Base-by-base conservation (phyloP, 2,797 vertebrate genomes). In the Liasis olivaceus region DNA sequence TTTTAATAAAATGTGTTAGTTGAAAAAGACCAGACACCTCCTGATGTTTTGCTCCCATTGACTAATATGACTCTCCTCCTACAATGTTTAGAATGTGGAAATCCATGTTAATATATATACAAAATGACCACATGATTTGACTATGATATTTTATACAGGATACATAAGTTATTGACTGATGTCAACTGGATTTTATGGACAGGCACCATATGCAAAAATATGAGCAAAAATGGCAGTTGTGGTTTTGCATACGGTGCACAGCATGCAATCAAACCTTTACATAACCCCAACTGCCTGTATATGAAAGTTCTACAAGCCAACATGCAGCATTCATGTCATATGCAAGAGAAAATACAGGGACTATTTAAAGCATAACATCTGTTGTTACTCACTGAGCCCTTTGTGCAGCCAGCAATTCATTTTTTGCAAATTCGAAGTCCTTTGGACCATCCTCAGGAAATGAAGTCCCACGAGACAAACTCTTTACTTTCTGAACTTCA, bases 341-440 rank as follows among this genome's bases (percentile, higher is more conserved):
- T 22, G 13, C 56, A 90, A 90, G 64, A 87, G 5, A 7, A 92
- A 62, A 2, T 24, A 1, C 72, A 13, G 2, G n/a, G 88, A 66
- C 1, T 20, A 89, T 91, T 91, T 87, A 93, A 28, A 88, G 63
- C 7, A 77, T 14, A 84, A 85, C 1, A 87, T 22, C 14, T 0
- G 1, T 3, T 2, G 87, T 42, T 91, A 98, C 99, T 98, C 93
- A 99, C 99, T 98, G 97, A 66, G 97, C 95, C 97, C 98, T 98
- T 95, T 99, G 99, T 62, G 99, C 98, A 11, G 96, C 88, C 1
- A 99, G 98, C 11, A 99, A 97, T 95, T 99, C 99, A 28, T 99
- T 99, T 97, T 98, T 99, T 72, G 99, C 99, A 95, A 99, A 99
- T 94, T 99, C 99, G 96, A 99, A 99, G 94, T 99, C 99, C 96